Evolutionary conservation across 2,797 vertebrate genomes (phyloP).

Genomic region (Euphonia xanthogaster): DNA sequence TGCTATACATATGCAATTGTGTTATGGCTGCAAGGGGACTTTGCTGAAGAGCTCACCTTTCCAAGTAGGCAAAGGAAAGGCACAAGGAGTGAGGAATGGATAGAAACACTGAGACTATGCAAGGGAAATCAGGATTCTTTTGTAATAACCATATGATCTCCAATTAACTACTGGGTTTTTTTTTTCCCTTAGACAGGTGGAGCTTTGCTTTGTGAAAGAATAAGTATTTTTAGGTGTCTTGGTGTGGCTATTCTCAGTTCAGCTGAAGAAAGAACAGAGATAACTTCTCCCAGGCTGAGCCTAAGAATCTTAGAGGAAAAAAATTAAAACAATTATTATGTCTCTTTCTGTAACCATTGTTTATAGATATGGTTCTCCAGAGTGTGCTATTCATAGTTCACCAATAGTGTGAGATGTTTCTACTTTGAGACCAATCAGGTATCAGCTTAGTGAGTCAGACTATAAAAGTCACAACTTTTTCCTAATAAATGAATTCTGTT

Average conservation of each 20-base stretch:
- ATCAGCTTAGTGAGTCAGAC: too few relatives aligned
- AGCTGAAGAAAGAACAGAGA: neutral
- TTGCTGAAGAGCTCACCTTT: neutral
- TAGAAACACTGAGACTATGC: neutral
- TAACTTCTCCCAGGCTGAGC: neutral
- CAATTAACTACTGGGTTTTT: rapidly evolving
- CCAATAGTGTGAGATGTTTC: too few relatives aligned
- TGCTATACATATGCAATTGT: neutral
- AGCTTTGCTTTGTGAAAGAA: neutral
- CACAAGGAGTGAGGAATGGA: neutral
- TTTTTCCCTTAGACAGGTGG: neutral
- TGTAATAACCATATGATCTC: neutral
- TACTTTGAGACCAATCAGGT: too few relatives aligned
- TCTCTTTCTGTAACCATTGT: too few relatives aligned
- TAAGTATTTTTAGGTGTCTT: neutral
- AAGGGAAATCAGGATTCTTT: neutral
- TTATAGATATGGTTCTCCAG: too few relatives aligned
- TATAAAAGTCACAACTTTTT: too few relatives aligned
- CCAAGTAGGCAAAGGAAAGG: neutral
- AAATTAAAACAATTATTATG: too few relatives aligned
- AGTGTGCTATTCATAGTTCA: too few relatives aligned
- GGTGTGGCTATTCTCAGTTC: neutral
- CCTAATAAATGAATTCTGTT: too few relatives aligned
- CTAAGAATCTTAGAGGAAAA: neutral
- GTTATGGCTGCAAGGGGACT: neutral